Percentiles rank a stretch among this genome's conserved stretches.
Conservation (phyloP, 2,113 vertebrate species). For the Laticauda colubrina region DNA sequence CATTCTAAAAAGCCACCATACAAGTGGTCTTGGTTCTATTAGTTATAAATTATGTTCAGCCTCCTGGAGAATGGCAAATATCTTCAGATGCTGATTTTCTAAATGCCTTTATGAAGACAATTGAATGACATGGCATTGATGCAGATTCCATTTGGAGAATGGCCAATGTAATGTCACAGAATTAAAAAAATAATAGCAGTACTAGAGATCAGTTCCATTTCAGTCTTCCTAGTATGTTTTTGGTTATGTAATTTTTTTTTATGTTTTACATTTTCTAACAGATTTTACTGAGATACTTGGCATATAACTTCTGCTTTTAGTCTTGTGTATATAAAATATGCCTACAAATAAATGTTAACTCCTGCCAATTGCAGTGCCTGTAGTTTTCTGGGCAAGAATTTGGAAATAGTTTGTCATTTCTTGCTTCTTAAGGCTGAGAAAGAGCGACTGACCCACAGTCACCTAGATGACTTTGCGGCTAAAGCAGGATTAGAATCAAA, state of each 20-base stretch:
- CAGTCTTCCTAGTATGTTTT: slow-evolving; percentile 1
- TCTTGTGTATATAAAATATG: background rate
- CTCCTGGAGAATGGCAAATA: slow-evolving; percentile 2
- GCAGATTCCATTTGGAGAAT: slow-evolving; percentile 8
- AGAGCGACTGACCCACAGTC: background rate
- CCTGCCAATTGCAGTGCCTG: background rate
- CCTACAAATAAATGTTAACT: background rate
- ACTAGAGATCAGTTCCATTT: slow-evolving; percentile 33
- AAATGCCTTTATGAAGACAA: slow-evolving; percentile 30
- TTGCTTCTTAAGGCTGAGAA: background rate
- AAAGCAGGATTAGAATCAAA: background rate
- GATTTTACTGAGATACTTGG: background rate
- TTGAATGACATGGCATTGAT: slow-evolving; percentile 18
- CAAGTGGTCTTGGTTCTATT: background rate
- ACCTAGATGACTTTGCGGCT: background rate
- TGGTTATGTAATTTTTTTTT: slow-evolving; percentile 9
- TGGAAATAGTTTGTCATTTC: background rate
- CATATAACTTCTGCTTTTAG: background rate
- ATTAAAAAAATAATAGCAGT: slow-evolving; percentile 2
- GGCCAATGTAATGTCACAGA: slow-evolving; percentile 15
- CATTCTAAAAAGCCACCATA: slow-evolving; percentile 29
- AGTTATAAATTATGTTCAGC: slow-evolving; percentile 10
- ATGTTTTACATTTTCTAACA: background rate
- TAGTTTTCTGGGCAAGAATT: background rate
- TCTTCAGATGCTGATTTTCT: slow-evolving; percentile 37